Evolutionary conservation across 2,888 invertebrate species (phyloP).

Genomic region (Merodon equestris): DNA sequence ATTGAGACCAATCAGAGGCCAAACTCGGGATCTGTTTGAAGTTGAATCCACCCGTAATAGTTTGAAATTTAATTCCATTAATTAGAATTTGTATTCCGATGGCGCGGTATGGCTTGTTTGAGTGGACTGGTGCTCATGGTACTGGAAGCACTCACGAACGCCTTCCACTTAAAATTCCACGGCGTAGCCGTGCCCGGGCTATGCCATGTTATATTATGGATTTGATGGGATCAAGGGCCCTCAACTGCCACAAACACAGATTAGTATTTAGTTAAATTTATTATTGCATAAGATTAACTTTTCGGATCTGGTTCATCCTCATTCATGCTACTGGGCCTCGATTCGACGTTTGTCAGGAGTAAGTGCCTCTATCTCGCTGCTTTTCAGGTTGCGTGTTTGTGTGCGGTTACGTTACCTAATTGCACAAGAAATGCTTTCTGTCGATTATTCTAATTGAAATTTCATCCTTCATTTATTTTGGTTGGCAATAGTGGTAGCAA

Average conservation of each 20-base stretch:
- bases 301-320: conserved; percentile 14
- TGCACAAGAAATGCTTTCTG: conserved; percentile 52
- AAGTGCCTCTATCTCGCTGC: background rate
- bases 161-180: conserved; percentile 31
- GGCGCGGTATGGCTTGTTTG: no score
- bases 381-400: conserved; percentile 11
- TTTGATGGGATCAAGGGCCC: conserved; percentile 59
- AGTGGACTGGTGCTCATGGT: background rate
- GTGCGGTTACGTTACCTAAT: conserved; percentile 54
- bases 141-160: background rate
- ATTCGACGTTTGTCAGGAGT: background rate
- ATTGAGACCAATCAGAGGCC: no score
- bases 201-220: conserved; percentile 10
- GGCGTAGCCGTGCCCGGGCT: background rate
- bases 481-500: background rate
- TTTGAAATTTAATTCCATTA: conserved; percentile 67
- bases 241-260: conserved; percentile 51
- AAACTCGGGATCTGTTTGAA: no score
- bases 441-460: conserved; percentile 64
- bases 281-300: conserved; percentile 39
- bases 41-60: no score
- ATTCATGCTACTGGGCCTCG: background rate
- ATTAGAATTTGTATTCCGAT: conserved; percentile 52
- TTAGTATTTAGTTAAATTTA: conserved; percentile 51
- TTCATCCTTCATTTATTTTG: conserved; percentile 58